Evolutionary conservation across 2,113 vertebrate genomes (phyloP).

Genomic region (Zosterops hypoxanthus): DNA sequence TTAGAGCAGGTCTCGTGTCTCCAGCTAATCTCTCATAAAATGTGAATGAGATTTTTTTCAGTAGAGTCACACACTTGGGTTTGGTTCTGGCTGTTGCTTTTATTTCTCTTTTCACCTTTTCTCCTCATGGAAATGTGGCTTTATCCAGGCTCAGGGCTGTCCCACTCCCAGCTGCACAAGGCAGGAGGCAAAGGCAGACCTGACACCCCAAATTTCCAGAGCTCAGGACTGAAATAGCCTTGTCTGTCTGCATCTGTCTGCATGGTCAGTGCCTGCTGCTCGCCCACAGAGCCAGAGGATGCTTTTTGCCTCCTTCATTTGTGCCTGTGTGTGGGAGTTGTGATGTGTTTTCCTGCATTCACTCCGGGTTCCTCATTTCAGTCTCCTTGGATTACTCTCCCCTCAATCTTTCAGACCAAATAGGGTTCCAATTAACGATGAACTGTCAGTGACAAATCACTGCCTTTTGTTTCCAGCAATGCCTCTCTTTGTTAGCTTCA

Average conservation of each 20-base stretch:
- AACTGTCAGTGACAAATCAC: slow-evolving; percentile 17
- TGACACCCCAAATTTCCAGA: not conserved
- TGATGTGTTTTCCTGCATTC: not conserved
- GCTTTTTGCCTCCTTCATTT: not conserved
- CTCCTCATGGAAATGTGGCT: not conserved
- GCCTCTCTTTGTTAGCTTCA: not conserved
- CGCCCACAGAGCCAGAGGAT: not conserved
- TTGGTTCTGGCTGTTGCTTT: not conserved
- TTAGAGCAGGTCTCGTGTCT: not conserved
- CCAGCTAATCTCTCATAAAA: not conserved
- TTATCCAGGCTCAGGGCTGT: not conserved
- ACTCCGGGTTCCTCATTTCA: not conserved
- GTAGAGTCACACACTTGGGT: not conserved
- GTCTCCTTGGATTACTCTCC: not conserved
- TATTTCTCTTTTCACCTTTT: not conserved
- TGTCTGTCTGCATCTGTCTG: slow-evolving; percentile 16
- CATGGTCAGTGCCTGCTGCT: slow-evolving; percentile 3
- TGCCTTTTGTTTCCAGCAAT: slow-evolving; percentile 25
- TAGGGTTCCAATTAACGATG: not conserved
- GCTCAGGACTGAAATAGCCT: slow-evolving; percentile 6
- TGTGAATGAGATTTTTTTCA: not conserved
- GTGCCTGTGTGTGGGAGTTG: not conserved
- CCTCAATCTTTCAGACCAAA: not conserved
- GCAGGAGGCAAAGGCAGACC: not conserved
- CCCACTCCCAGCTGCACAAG: not conserved